phyloP scores from a whole-genome alignment of 2,113 vertebrate genomes.

The Vireo altiloquus region DNA sequence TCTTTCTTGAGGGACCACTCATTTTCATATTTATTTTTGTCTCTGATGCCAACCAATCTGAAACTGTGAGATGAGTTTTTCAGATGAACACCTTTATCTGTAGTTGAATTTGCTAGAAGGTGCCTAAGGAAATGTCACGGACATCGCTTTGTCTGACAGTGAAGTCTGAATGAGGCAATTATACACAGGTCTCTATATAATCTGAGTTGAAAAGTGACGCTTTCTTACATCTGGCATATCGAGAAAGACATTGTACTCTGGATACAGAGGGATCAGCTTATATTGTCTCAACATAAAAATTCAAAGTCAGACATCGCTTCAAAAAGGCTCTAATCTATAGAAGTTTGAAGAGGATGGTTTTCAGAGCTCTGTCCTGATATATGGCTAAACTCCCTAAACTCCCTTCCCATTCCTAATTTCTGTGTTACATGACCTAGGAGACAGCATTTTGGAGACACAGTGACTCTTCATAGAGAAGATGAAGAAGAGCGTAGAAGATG shows the following conservation, averaged over 20 bases:
- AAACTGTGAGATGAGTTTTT: background rate
- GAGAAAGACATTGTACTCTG: background rate
- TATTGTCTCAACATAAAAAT: background rate
- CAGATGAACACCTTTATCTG: background rate
- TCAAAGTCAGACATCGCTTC: background rate
- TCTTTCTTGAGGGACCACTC: background rate
- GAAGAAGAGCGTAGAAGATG: background rate
- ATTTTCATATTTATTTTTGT: background rate
- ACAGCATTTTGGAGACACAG: rapidly evolving
- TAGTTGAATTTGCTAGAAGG: background rate
- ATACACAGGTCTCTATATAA: background rate
- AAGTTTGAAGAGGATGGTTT: background rate
- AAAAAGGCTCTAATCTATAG: background rate
- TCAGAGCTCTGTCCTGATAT: background rate
- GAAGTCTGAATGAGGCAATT: background rate
- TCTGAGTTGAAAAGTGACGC: background rate
- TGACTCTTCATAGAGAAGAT: background rate
- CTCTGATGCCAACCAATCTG: background rate
- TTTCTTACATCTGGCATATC: background rate
- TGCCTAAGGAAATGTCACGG: background rate
- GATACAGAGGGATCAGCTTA: background rate
- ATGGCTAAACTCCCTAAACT: background rate
- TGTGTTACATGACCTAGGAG: background rate
- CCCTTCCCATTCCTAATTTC: background rate
- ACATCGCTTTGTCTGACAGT: background rate